Percentiles rank a stretch among this genome's conserved stretches.
These are phyloP conservation scores for Brachyrhaphis roseni DNA, from an alignment of 2,797 vertebrate genomes.

Conservation along the genomic window DNA sequence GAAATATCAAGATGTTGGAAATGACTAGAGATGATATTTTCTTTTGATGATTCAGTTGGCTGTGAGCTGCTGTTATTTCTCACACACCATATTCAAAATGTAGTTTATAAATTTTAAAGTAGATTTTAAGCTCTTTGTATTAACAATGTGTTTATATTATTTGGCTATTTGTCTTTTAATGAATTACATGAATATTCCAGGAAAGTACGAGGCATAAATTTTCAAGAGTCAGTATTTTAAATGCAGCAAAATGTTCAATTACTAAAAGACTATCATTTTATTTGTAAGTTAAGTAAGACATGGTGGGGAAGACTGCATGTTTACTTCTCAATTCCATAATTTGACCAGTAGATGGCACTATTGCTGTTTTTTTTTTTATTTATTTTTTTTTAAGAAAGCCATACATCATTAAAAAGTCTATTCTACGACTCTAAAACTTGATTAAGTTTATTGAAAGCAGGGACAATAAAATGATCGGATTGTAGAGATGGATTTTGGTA, in stretches of 20 bases:
- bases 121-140: not conserved
- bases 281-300: not conserved
- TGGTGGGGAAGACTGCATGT: not conserved
- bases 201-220: not conserved
- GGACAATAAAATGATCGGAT: not conserved
- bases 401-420: not conserved
- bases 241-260: not conserved
- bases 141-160: not conserved
- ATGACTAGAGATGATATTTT: not conserved
- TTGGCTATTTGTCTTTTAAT: not conserved
- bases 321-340: not conserved
- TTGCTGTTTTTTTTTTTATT: constrained; percentile 38
- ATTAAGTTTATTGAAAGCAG: not conserved
- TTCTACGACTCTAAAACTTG: not conserved
- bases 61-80: not conserved
- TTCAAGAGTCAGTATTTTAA: not conserved
- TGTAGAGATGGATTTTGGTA: not conserved
- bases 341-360: constrained; percentile 77
- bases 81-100: no score
- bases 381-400: not conserved
- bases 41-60: not conserved
- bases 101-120: no score
- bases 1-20: not conserved
- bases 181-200: not conserved
- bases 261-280: not conserved